These are phyloP conservation scores for Calliopum simillimum DNA, from an alignment of 2,888 invertebrate genomes.

Conservation along the genomic window DNA sequence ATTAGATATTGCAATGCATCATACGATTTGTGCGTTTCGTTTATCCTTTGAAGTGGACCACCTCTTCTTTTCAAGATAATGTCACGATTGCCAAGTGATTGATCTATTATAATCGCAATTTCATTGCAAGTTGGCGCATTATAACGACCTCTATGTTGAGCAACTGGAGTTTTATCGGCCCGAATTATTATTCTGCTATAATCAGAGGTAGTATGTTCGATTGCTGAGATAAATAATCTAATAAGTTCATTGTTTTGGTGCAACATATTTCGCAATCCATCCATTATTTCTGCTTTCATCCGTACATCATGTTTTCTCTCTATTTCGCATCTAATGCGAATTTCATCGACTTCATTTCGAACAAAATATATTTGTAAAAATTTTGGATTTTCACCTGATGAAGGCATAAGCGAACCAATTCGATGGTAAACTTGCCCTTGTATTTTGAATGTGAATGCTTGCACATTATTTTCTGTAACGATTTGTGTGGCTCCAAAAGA, in stretches of 20 bases:
- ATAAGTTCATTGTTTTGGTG: no score
- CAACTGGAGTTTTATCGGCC: constrained; percentile 38
- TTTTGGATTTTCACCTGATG: constrained; percentile 18
- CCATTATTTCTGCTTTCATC: no score
- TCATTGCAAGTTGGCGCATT: constrained; percentile 36
- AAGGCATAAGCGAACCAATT: constrained; percentile 18
- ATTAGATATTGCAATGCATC: constrained; percentile 39
- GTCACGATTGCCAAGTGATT: constrained; percentile 27
- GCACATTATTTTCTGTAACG: no score
- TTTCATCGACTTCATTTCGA: constrained; percentile 11
- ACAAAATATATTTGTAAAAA: constrained; percentile 40
- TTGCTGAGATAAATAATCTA: no score
- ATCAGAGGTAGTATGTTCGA: constrained; percentile 30
- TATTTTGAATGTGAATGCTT: no score
- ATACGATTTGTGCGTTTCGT: constrained; percentile 39
- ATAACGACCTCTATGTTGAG: constrained; percentile 33
- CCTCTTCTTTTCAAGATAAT: constrained; percentile 30
- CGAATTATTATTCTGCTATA: constrained; percentile 36
- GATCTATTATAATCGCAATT: constrained; percentile 33
- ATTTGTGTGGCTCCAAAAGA: no score
- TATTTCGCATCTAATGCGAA: no score
- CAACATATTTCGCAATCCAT: no score
- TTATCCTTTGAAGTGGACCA: constrained; percentile 31
- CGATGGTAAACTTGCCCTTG: constrained; percentile 27
- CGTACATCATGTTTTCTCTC: no score